Conservation (phyloP, 2,888 invertebrate genomes). For the Ferdinandea cuprea region DNA sequence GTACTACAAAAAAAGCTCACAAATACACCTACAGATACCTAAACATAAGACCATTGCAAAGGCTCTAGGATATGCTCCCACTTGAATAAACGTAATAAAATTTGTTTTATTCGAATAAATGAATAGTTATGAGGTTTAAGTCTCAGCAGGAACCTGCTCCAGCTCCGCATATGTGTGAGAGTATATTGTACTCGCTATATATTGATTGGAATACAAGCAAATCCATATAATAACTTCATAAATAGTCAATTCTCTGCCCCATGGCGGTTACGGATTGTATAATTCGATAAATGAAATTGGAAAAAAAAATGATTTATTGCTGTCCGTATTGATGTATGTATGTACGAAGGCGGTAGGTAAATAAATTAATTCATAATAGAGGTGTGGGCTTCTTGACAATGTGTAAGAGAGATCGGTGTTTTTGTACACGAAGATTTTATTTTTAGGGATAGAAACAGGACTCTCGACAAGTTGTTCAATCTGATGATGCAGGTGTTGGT, state of each 20-base stretch:
- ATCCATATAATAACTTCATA: slow-evolving; percentile 27
- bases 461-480: too few species aligned
- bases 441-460: too few species aligned
- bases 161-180: neutral
- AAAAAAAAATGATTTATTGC: slow-evolving; percentile 53
- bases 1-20: too few species aligned
- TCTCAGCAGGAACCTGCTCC: too few species aligned
- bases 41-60: neutral
- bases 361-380: slow-evolving; percentile 30
- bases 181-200: neutral
- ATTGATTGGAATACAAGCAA: slow-evolving; percentile 27
- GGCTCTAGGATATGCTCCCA: slow-evolving; percentile 9
- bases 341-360: neutral
- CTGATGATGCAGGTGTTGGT: too few species aligned
- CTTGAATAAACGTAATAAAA: slow-evolving; percentile 34
- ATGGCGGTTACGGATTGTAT: slow-evolving; percentile 31
- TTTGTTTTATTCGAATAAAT: slow-evolving; percentile 27
- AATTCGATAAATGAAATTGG: slow-evolving; percentile 47
- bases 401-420: neutral
- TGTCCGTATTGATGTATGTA: slow-evolving; percentile 22
- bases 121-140: too few species aligned
- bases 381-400: neutral
- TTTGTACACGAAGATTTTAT: too few species aligned
- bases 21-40: too few species aligned
- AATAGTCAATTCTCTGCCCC: slow-evolving; percentile 46